Percentiles rank a stretch among this genome's conserved stretches.
These are phyloP conservation scores for Torymus texanus DNA, from an alignment of 2,888 invertebrate genomes.

Conservation along the genomic window DNA sequence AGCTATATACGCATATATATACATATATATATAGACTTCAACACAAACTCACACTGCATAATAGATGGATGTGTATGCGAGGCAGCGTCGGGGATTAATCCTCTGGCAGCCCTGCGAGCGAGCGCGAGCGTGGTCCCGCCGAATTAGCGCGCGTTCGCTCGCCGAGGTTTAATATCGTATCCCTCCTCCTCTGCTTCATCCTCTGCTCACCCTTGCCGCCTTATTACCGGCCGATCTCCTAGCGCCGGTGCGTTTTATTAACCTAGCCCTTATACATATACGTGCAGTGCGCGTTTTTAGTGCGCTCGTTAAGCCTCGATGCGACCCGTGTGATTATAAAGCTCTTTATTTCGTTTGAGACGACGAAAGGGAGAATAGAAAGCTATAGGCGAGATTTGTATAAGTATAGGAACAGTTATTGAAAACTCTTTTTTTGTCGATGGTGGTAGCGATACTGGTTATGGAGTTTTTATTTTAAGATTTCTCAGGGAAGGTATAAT, in stretches of 20 bases:
- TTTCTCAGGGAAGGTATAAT: too few relatives aligned
- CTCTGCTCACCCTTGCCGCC: neutral
- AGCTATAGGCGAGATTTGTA: too few relatives aligned
- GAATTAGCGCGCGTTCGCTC: slow-evolving; percentile 38
- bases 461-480: too few relatives aligned
- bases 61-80: slow-evolving; percentile 13
- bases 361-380: too few relatives aligned
- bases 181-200: neutral
- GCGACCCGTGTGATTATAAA: slow-evolving; percentile 3
- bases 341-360: too few relatives aligned
- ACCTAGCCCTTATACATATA: neutral
- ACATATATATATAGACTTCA: neutral
- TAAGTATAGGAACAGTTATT: too few relatives aligned
- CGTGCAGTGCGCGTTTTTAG: slow-evolving; percentile 22
- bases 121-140: neutral
- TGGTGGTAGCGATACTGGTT: too few relatives aligned
- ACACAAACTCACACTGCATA: slow-evolving; percentile 8
- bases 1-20: neutral
- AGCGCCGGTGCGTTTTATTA: slow-evolving; percentile 40
- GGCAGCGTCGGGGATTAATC: slow-evolving; percentile 22
- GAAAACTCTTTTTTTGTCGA: too few relatives aligned
- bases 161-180: slow-evolving; percentile 34
- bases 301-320: slow-evolving; percentile 27
- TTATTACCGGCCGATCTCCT: slow-evolving; percentile 38
- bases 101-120: neutral